Conservation (phyloP, 1,140 invertebrate genomes). For the Ceratitis capitata region DNA sequence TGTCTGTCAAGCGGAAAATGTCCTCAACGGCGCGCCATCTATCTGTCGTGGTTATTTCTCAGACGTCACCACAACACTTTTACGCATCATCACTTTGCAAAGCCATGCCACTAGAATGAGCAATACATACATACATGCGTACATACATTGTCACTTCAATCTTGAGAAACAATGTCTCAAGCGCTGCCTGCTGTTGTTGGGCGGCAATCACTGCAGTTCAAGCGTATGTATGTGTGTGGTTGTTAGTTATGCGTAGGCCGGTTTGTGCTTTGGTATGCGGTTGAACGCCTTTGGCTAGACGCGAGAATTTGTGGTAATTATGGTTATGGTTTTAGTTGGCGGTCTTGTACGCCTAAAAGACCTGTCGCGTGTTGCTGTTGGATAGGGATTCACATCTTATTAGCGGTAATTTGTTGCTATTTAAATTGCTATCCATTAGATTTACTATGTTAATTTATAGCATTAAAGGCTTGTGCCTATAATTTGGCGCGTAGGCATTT, state of each 20-base stretch:
- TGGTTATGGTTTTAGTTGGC: slow-evolving; percentile 16
- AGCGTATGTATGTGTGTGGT: no score
- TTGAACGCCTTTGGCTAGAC: slow-evolving; percentile 17
- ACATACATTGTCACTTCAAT: not conserved
- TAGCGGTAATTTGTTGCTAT: not conserved
- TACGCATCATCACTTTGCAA: not conserved
- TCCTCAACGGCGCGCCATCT: no score
- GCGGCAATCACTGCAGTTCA: no score
- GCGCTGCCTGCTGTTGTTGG: not conserved
- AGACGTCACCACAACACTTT: not conserved
- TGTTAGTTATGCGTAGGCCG: not conserved
- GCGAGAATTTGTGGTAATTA: slow-evolving; percentile 29
- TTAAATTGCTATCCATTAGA: not conserved
- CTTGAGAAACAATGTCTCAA: not conserved
- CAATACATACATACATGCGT: not conserved
- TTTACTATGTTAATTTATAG: not conserved
- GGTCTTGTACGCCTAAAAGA: not conserved
- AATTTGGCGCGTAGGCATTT: no score
- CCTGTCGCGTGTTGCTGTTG: not conserved
- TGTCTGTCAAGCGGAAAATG: not conserved
- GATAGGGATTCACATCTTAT: no score
- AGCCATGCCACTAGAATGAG: not conserved
- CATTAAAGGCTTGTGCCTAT: not conserved
- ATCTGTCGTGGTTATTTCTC: not conserved
- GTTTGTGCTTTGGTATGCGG: not conserved